Conservation (phyloP, 2,888 invertebrate species). For the Lobophora halterata region DNA sequence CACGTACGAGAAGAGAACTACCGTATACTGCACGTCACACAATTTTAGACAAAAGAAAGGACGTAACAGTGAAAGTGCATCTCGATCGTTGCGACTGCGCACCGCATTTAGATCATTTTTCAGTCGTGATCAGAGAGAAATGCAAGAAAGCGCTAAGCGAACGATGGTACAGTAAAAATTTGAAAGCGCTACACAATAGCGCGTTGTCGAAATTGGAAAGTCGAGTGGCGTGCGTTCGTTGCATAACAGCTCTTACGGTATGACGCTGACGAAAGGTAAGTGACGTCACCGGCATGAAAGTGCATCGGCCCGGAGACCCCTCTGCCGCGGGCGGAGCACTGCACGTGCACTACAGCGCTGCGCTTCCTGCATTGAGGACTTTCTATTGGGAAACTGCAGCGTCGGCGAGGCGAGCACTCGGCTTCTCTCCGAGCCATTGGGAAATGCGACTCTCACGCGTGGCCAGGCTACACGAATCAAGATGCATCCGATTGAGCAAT, state of each 20-base stretch:
- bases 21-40: slow-evolving; percentile 7
- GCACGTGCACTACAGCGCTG: slow-evolving; percentile 53
- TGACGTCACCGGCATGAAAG: slow-evolving; percentile 77
- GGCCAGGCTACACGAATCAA: slow-evolving; percentile 56
- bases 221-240: slow-evolving; percentile 74
- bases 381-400: slow-evolving; percentile 74
- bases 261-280: slow-evolving; percentile 76
- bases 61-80: slow-evolving; percentile 74
- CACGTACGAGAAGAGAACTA: slow-evolving; percentile 2
- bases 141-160: slow-evolving; percentile 73
- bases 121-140: slow-evolving; percentile 69
- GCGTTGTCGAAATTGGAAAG: slow-evolving; percentile 81
- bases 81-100: slow-evolving; percentile 56
- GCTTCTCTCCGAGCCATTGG: slow-evolving; percentile 59
- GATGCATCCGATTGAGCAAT: slow-evolving; percentile 75
- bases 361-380: slow-evolving; percentile 75
- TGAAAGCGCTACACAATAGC: slow-evolving; percentile 80
- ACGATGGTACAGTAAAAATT: slow-evolving; percentile 74
- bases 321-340: slow-evolving; percentile 36
- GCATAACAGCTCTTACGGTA: slow-evolving; percentile 76
- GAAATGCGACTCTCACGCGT: slow-evolving; percentile 71
- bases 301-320: slow-evolving; percentile 74
- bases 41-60: slow-evolving; percentile 43
- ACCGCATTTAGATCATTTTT: slow-evolving; percentile 72
- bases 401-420: slow-evolving; percentile 47